Evolutionary conservation across 2,797 vertebrate genomes (phyloP).

Genomic region (Steatocranus sp.): DNA sequence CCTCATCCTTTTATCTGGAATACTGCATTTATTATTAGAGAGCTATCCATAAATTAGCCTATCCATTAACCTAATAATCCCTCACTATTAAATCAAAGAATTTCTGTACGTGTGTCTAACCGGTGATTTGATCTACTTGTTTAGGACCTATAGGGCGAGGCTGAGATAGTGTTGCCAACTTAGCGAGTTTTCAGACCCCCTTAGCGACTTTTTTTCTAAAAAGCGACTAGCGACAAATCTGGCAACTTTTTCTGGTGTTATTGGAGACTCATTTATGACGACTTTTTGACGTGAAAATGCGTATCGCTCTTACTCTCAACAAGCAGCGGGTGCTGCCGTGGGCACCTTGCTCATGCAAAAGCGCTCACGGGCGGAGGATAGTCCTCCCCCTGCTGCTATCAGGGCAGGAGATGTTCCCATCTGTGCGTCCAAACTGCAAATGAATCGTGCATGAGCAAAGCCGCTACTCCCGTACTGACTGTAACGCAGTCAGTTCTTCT

Average conservation of each 20-base stretch:
- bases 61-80: not conserved
- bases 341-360: not conserved
- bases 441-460: not conserved
- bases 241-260: not conserved
- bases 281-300: accelerated
- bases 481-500: not conserved
- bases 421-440: not conserved
- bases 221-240: not conserved
- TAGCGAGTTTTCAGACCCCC: not conserved
- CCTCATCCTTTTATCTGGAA: not conserved
- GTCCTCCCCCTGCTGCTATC: not conserved
- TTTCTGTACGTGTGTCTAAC: not conserved
- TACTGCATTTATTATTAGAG: not conserved
- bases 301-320: not conserved
- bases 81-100: not conserved
- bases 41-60: not conserved
- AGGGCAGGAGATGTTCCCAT: not conserved
- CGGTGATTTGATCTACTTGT: not conserved
- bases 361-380: not conserved
- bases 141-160: not conserved
- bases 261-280: not conserved
- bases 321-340: not conserved
- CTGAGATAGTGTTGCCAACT: not conserved
- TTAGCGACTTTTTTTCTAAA: not conserved
- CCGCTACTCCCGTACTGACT: not conserved